These are phyloP conservation scores for Agrochola litura DNA, from an alignment of 2,888 invertebrate species.

Conservation along the genomic window DNA sequence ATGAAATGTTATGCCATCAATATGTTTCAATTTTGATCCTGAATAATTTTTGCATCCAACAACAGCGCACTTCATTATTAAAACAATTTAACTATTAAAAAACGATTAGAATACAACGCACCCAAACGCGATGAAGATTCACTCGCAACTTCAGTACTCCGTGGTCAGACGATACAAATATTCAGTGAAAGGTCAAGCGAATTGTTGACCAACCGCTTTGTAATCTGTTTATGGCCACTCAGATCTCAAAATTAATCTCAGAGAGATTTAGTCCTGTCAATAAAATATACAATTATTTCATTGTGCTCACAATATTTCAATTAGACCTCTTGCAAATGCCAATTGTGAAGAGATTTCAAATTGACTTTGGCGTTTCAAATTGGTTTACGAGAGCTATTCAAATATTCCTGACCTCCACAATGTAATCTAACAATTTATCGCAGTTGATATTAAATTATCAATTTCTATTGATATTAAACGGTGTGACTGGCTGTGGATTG, in stretches of 20 bases:
- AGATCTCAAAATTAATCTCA: not conserved
- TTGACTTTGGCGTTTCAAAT: slow-evolving; percentile 18
- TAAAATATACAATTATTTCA: slow-evolving; percentile 23
- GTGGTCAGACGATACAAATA: no score
- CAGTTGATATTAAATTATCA: slow-evolving; percentile 6
- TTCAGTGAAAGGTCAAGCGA: not conserved
- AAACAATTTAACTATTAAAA: no score
- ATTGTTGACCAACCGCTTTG: not conserved
- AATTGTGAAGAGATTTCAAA: slow-evolving; percentile 28
- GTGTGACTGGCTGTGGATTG: not conserved
- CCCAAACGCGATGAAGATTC: no score
- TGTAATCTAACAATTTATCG: slow-evolving; percentile 21
- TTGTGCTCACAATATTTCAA: slow-evolving; percentile 24
- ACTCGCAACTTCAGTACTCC: no score
- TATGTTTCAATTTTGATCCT: no score
- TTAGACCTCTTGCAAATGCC: slow-evolving; percentile 19
- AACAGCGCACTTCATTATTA: no score
- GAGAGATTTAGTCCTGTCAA: not conserved
- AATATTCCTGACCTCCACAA: slow-evolving; percentile 33
- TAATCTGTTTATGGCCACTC: not conserved
- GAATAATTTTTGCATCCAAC: no score
- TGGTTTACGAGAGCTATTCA: slow-evolving; percentile 35
- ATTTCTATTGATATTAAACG: slow-evolving; percentile 13
- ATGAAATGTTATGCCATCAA: no score
- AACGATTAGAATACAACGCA: no score